A percentile compares a stretch with the other conserved stretches of the same genome.
These are phyloP conservation scores for Drosophila repleta DNA, from an alignment of 1,140 invertebrate genomes.

Conservation along the genomic window DNA sequence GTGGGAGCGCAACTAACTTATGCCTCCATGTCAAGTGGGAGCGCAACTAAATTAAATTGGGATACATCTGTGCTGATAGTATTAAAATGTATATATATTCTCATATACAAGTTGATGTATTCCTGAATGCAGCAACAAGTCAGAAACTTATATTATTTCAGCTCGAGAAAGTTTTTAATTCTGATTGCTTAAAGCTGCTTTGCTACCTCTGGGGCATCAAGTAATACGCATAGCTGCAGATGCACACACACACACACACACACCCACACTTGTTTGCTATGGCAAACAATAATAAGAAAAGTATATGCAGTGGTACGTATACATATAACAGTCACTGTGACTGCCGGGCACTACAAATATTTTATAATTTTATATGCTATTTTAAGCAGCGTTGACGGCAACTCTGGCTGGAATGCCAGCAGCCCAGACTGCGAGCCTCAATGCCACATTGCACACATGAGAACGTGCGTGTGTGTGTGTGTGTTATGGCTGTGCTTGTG, in stretches of 20 bases:
- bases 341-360: conserved; percentile 60
- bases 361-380: conserved; percentile 75
- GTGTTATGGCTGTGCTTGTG: conserved; percentile 36
- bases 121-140: no score
- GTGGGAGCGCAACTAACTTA: no score
- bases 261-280: conserved; percentile 13
- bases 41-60: no score
- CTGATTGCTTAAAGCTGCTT: conserved; percentile 1
- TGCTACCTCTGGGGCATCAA: background rate
- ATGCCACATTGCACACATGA: conserved; percentile 25
- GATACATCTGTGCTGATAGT: no score
- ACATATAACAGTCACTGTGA: conserved; percentile 20
- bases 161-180: background rate
- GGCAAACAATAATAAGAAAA: conserved; percentile 24
- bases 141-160: background rate
- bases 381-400: conserved; percentile 39
- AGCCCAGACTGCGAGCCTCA: conserved; percentile 1
- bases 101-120: no score
- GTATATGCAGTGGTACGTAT: background rate
- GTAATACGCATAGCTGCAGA: background rate
- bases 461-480: background rate
- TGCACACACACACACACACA: background rate
- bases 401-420: conserved; percentile 16
- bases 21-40: no score
- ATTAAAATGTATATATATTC: no score